Base-by-base conservation (phyloP, 2,888 invertebrate species). In the Parnassius smintheus region DNA sequence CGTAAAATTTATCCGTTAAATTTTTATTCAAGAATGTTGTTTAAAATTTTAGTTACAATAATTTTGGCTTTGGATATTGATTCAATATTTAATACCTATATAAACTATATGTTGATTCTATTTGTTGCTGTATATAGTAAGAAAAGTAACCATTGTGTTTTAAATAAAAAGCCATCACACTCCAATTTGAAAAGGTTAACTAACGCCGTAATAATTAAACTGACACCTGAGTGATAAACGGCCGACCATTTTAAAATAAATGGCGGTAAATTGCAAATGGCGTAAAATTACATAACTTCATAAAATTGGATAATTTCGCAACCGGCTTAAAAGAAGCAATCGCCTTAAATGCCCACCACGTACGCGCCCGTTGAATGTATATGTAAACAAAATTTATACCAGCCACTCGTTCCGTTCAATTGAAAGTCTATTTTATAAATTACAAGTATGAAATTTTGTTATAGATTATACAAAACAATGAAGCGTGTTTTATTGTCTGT, bases 311-410 rank as follows among this genome's bases (percentile, higher is more conserved):
- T 59, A 59, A 63, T 59, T 56, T 52, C 41, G 51, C 56, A 18
- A 42, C 45, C 41, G 25, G 3, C 35, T n/a, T 41, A 48, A 62
- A 57, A 18, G 49, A 25, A 11, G 44, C 59, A 41, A 13, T 62
- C 51, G 57, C 62, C 57, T 62, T 62, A 62, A 61, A 51, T 18
- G 56, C 55, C 25, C 13, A 9, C 12, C 13, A 51, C 22, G 56
- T 18, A 13, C 56, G 25, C 57, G 51, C 44, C 4, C 22, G 42
- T 9, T 13, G 53, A 9, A 52, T 22, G n/a, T 50, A 57, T 35
- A 35, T 35, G 35, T 62, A 62, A 62, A 62, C 62, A 62, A 56
- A 56, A 42, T 61, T 56, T 61, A 61, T 50, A 51, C 56, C 42
- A 22, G 25, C 52, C 49, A 22, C 57, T 61, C 44, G 56, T 35